These are phyloP conservation scores for Chamaedrilus cognettii DNA, from an alignment of 2,888 invertebrate species.

Conservation along the genomic window DNA sequence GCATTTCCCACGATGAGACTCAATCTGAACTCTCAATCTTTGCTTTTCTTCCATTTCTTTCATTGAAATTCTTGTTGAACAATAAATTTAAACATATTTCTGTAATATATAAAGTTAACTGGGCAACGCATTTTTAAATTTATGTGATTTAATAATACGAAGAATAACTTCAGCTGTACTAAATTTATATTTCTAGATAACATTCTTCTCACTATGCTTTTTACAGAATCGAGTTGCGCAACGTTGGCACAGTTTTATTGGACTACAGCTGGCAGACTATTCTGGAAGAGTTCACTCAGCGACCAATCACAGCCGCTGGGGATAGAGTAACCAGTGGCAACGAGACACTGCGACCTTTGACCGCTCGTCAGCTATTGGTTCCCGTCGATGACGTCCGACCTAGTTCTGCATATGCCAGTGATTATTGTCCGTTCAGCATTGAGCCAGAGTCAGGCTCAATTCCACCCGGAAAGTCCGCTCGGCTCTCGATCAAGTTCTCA, in stretches of 20 bases:
- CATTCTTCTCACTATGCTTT: no score
- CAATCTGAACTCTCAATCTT: no score
- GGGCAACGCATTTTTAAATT: no score
- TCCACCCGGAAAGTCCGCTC: conserved; percentile 48
- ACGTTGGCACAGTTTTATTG: conserved; percentile 52
- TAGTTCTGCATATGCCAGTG: conserved; percentile 39
- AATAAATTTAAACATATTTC: no score
- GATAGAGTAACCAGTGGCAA: neutral
- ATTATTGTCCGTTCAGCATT: conserved; percentile 57
- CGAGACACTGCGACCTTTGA: conserved; percentile 24
- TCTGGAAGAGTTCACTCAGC: conserved; percentile 47
- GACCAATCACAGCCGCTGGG: neutral
- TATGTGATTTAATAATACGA: no score
- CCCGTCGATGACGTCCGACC: conserved; percentile 17
- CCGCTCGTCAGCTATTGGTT: conserved; percentile 28
- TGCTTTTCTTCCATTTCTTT: no score
- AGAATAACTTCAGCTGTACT: no score
- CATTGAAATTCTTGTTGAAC: no score
- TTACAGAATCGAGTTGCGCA: conserved; percentile 48
- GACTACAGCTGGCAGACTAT: conserved; percentile 58
- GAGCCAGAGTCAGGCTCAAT: conserved; percentile 56
- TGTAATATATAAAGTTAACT: no score
- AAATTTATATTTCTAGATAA: no score
- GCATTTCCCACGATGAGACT: no score
- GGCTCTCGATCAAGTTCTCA: conserved; percentile 53